Evolutionary conservation across 2,888 invertebrate species (phyloP).

Genomic region (Rotaria socialis): DNA sequence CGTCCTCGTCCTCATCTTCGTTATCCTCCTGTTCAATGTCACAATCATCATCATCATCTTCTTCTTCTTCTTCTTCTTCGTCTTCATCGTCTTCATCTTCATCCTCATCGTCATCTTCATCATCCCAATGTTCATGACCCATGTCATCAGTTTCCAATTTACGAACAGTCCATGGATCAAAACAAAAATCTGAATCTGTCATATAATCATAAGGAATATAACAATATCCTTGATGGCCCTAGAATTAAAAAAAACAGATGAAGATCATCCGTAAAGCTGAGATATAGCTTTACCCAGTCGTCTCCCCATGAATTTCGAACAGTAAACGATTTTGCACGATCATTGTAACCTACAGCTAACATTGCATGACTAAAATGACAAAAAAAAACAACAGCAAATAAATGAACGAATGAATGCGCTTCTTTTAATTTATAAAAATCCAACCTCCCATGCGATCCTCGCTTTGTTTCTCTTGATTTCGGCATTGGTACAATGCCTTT

Average conservation of each 20-base stretch:
- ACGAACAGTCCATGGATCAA: neutral
- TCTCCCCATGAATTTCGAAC: conserved; percentile 22
- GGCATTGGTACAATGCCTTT: neutral
- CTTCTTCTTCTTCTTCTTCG: neutral
- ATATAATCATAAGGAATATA: conserved; percentile 12
- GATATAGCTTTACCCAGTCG: neutral
- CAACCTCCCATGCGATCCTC: neutral
- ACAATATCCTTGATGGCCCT: neutral
- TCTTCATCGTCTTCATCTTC: no score
- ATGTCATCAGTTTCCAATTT: neutral
- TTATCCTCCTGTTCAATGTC: no score
- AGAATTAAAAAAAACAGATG: neutral
- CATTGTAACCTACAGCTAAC: conserved; percentile 8
- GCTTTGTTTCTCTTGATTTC: neutral
- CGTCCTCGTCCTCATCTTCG: no score
- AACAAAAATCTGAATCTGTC: neutral
- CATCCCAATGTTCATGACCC: neutral
- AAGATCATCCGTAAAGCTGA: neutral
- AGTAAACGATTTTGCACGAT: neutral
- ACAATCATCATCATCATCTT: no score
- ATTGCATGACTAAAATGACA: neutral
- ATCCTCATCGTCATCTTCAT: neutral
- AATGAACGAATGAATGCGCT: no score
- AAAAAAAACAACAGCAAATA: no score
- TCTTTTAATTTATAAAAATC: neutral